These are phyloP conservation scores for Egretta garzetta DNA, from an alignment of 2,113 vertebrate species.

Conservation along the genomic window DNA sequence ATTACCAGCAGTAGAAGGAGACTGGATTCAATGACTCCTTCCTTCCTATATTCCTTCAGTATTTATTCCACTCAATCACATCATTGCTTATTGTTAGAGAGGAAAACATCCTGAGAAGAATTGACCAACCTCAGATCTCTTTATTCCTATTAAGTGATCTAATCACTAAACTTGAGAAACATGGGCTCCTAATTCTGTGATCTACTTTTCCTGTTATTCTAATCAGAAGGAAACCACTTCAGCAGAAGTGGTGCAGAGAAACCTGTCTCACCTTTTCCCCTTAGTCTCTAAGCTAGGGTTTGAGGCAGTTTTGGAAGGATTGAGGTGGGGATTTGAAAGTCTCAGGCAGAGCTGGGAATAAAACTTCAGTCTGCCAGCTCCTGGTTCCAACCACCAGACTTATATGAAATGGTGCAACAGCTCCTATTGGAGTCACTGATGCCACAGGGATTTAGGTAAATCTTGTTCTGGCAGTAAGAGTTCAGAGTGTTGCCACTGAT, in stretches of 20 bases:
- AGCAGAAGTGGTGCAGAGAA: neutral
- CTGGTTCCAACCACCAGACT: neutral
- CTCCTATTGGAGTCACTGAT: neutral
- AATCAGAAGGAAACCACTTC: neutral
- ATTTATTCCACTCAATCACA: neutral
- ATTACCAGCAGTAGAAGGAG: neutral
- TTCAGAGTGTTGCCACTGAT: neutral
- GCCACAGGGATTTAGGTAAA: neutral
- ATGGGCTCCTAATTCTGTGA: neutral
- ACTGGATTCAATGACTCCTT: neutral
- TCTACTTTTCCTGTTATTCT: neutral
- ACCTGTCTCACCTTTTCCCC: neutral
- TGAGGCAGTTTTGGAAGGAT: neutral
- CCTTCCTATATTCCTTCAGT: neutral
- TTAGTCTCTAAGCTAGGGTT: neutral
- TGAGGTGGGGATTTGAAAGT: neutral
- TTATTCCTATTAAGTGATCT: neutral
- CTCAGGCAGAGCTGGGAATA: neutral
- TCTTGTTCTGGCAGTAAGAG: neutral
- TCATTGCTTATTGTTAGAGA: neutral
- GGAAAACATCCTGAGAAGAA: neutral
- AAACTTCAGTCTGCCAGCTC: neutral
- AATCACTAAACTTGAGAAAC: neutral
- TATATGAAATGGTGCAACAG: neutral
- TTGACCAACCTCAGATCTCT: neutral